Base-by-base conservation (phyloP, 2,113 vertebrate genomes). In the Nothobranchius kuhntae region DNA sequence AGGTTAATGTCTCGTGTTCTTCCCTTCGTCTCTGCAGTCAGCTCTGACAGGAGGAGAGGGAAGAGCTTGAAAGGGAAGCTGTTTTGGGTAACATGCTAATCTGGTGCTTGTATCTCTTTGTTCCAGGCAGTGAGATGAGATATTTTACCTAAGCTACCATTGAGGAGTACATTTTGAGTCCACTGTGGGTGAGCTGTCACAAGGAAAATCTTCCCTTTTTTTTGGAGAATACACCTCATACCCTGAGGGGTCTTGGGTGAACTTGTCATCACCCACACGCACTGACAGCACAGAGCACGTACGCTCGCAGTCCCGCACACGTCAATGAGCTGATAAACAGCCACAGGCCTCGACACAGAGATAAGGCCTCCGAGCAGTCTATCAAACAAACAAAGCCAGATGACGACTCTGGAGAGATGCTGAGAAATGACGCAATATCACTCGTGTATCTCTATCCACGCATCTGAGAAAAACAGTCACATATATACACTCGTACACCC, bases 281-380 rank as follows among this genome's bases (percentile, higher is more conserved):
- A 61, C 81, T 78, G 87, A 86, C 89, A 89, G 84, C 80, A 69
- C 47, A 73, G 66, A 81, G 79, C 71, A 67, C 17, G 70, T 70
- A 81, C 75, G 68, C 76, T 64, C 68, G 64, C 65, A 55, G 60
- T 60, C 68, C 44, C 7, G 21, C 60, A 57, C 82, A 86, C 82
- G 82, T 85, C 87, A 87, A 79, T 0, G 48, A 48, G 78, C 74
- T 44, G 81, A 89, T 88, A 90, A 91, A 89, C 84, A 89, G 83
- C 86, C 76, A 69, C 24, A 26, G 82, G 84, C 77, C 69, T 75
- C 50, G 13, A 62, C 76, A 65, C 68, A 44, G 71, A 84, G 89
- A 89, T 90, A 88, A 91, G 73, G 66, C 81, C 76, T 84, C 85
- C 81, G 53, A 84, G 82, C 84, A 89, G 83, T 84, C 81, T 56